phyloP scores from a whole-genome alignment of 2,113 vertebrate genomes.

The Sylvietta virens region DNA sequence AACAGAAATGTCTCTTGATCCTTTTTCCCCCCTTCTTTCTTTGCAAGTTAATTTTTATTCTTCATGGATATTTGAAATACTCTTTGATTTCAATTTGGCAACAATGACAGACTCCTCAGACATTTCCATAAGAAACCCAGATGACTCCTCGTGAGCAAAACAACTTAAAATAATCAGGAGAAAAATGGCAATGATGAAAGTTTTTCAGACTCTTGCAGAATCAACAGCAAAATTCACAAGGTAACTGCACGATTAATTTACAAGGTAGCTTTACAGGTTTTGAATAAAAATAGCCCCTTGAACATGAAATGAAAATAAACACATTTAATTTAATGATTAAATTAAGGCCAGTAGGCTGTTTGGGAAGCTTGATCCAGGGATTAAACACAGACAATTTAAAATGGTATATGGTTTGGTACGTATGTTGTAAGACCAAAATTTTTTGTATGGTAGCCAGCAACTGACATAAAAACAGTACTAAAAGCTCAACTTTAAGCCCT shows the following conservation, averaged over 20 bases:
- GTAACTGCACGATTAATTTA: rapidly evolving
- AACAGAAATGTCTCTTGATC: neutral
- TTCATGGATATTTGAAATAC: neutral
- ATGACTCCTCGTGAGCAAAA: neutral
- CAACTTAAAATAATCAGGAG: neutral
- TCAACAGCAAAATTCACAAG: neutral
- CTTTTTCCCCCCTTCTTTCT: rapidly evolving
- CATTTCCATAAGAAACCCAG: neutral
- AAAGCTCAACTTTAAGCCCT: neutral
- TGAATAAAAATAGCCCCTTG: neutral
- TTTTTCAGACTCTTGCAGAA: neutral
- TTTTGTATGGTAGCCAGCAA: neutral
- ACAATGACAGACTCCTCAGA: neutral
- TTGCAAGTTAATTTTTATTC: neutral
- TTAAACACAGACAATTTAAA: neutral
- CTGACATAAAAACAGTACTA: neutral
- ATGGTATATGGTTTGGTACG: neutral
- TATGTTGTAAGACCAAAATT: neutral
- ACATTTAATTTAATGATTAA: neutral
- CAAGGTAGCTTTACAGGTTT: neutral
- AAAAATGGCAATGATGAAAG: neutral
- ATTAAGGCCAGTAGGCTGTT: neutral
- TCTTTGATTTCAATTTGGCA: slow-evolving; percentile 1
- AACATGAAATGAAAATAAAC: neutral
- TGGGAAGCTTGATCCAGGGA: neutral